Evolutionary conservation across 2,888 invertebrate species (phyloP).

Genomic region (Hirtodrosophila cameraria): DNA sequence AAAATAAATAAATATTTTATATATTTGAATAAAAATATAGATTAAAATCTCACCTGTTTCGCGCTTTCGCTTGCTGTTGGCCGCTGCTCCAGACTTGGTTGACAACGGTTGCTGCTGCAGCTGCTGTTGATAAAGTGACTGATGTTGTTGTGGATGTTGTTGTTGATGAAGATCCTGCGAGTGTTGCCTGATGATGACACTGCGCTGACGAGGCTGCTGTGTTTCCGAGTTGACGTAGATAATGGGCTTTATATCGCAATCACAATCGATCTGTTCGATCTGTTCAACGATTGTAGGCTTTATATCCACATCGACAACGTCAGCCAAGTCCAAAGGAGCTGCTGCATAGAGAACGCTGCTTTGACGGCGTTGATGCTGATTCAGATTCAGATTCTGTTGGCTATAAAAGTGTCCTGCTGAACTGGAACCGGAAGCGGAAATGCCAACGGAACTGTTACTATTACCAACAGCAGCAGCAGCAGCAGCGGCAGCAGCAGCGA

Average conservation of each 20-base stretch:
- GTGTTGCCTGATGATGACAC: conserved; percentile 46
- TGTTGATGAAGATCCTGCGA: conserved; percentile 34
- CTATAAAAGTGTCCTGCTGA: conserved; percentile 26
- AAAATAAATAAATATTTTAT: not conserved
- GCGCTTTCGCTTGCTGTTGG: conserved; percentile 71
- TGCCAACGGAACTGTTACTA: conserved; percentile 15
- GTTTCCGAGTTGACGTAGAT: conserved; percentile 58
- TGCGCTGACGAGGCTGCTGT: conserved; percentile 50
- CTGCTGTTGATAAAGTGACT: conserved; percentile 35
- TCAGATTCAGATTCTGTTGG: no score
- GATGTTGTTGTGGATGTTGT: conserved; percentile 24
- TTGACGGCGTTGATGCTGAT: conserved; percentile 14
- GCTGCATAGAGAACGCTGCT: conserved; percentile 16
- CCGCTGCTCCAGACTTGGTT: conserved; percentile 49
- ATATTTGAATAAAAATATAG: no score
- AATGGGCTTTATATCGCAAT: conserved; percentile 49
- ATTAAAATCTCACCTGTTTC: conserved; percentile 64
- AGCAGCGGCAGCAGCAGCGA: conserved; percentile 61
- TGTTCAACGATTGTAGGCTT: conserved; percentile 52
- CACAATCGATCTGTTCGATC: conserved; percentile 60
- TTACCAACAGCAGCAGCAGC: conserved; percentile 19
- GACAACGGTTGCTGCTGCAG: conserved; percentile 46
- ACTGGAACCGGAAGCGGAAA: conserved; percentile 5
- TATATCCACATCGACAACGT: conserved; percentile 46
- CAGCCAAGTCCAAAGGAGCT: no score